Percentiles rank a stretch among this genome's conserved stretches.
Conservation (phyloP, 2,888 invertebrate species). For the Sarcophaga caerulescens region DNA sequence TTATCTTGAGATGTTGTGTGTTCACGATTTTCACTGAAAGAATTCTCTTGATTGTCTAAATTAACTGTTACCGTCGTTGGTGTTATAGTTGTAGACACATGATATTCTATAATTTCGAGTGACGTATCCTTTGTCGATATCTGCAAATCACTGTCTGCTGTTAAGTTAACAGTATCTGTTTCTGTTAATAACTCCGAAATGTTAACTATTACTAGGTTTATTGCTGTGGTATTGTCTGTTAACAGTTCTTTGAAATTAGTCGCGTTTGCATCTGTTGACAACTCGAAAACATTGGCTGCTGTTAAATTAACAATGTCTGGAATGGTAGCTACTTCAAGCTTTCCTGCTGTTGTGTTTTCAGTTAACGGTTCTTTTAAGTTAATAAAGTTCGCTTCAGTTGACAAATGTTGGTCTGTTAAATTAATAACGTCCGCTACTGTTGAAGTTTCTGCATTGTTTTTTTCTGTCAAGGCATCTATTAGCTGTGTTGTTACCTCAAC, state of each 20-base stretch:
- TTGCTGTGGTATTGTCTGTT: background rate
- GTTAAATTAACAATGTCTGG: constrained; percentile 4
- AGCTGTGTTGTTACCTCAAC: too few relatives aligned
- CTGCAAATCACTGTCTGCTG: background rate
- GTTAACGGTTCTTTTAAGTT: background rate
- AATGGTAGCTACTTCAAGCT: background rate
- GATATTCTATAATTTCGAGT: too few relatives aligned
- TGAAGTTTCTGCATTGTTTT: too few relatives aligned
- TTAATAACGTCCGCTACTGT: background rate
- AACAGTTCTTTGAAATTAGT: background rate
- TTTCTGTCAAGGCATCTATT: too few relatives aligned
- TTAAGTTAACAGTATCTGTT: background rate
- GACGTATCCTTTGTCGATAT: too few relatives aligned
- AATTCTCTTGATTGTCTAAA: too few relatives aligned
- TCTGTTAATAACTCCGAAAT: background rate
- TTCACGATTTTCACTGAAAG: too few relatives aligned
- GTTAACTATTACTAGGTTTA: background rate
- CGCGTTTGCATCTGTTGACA: background rate
- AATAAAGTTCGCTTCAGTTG: background rate
- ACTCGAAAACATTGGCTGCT: background rate
- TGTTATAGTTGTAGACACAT: too few relatives aligned
- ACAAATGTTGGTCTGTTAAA: background rate
- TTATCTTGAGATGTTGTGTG: too few relatives aligned
- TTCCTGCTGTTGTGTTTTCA: background rate
- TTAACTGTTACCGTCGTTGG: too few relatives aligned